Evolutionary conservation across 2,797 vertebrate genomes (phyloP).

Genomic region (Rhinatrema bivittatum): DNA sequence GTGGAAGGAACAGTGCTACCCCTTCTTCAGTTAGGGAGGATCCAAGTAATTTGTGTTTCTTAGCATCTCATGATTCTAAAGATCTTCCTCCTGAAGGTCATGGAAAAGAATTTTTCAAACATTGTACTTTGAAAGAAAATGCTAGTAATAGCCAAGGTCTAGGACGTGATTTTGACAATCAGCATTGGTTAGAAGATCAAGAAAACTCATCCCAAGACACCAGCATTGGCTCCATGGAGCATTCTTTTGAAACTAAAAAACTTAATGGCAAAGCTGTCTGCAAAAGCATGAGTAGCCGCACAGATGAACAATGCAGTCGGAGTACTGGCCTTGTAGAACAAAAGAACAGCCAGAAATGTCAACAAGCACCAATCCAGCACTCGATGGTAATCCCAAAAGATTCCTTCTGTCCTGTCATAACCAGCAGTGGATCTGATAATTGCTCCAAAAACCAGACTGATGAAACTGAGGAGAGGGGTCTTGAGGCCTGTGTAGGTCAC

Average conservation of each 20-base stretch:
- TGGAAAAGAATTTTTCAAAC: constrained; percentile 45
- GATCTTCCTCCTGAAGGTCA: constrained; percentile 34
- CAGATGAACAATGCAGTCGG: constrained; percentile 50
- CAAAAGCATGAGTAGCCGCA: constrained; percentile 47
- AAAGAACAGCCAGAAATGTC: constrained; percentile 40
- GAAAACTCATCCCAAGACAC: constrained; percentile 47
- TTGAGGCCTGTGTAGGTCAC: constrained; percentile 53
- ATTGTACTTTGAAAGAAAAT: constrained; percentile 38
- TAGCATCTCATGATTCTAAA: constrained; percentile 28
- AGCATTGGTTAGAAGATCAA: constrained; percentile 30
- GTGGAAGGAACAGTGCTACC: constrained; percentile 40
- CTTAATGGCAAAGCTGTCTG: constrained; percentile 62
- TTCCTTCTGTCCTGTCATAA: constrained; percentile 31
- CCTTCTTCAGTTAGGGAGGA: constrained; percentile 31
- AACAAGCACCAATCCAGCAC: constrained; percentile 36
- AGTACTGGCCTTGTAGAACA: constrained; percentile 26
- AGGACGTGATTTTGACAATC: constrained; percentile 42
- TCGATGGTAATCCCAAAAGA: constrained; percentile 41
- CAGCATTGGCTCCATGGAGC: constrained; percentile 38
- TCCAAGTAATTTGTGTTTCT: constrained; percentile 14
- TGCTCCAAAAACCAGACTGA: constrained; percentile 54
- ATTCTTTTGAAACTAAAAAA: constrained; percentile 59
- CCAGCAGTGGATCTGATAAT: constrained; percentile 43
- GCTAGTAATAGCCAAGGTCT: constrained; percentile 34
- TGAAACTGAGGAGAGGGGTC: constrained; percentile 51